Evolutionary conservation across 2,797 vertebrate species (phyloP), one percentile per base, ranked within the genome.

Genomic region (Semotilus atromaculatus): DNA sequence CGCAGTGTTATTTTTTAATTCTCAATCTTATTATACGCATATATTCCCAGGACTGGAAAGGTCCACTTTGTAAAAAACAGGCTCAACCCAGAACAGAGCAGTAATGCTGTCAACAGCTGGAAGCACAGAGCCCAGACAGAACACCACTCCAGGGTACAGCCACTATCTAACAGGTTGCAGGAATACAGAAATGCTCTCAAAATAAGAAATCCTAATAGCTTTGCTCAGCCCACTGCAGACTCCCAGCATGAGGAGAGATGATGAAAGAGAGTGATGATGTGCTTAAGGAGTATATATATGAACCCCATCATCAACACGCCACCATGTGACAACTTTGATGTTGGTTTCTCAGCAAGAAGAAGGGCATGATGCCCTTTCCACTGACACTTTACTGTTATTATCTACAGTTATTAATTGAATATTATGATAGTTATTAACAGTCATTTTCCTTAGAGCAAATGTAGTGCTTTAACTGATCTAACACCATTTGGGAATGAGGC

Each of bases 241-340:
- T 43, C 76, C 29, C 40, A 66, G 40, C 18, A 36, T 80, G 77
- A 34, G 60, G 43, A 4, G 40, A 80, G 40, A 67, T 67, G 60
- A 80, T 80, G 77, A 80, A 80, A 80, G 77, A 80, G 60, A 66
- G 77, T 80, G 77, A 80, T 80, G 77, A 64, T 5, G 40, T 80
- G 43, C 26, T 66, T 51, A 48, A 0, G 4, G 77, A 51, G 58
- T 51, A 13, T 66, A 64, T 34, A 80, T 67, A 29, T 7, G 43
- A 67, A 62, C 6, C 40, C 23, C 77, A 80, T 48, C 77, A 66
- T 26, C 31, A 36, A 40, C 53, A 60, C 2, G 7, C 53, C 53
- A 76, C 64, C 40, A 40, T 34, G 31, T 18, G 74, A 36, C 13
- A 36, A 58, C 53, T 76, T 18, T 76, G 14, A 26, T 76, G n/a